Percentiles rank a stretch among this genome's conserved stretches.
Conservation (phyloP, 2,888 invertebrate species). For the Cantharis rustica region DNA sequence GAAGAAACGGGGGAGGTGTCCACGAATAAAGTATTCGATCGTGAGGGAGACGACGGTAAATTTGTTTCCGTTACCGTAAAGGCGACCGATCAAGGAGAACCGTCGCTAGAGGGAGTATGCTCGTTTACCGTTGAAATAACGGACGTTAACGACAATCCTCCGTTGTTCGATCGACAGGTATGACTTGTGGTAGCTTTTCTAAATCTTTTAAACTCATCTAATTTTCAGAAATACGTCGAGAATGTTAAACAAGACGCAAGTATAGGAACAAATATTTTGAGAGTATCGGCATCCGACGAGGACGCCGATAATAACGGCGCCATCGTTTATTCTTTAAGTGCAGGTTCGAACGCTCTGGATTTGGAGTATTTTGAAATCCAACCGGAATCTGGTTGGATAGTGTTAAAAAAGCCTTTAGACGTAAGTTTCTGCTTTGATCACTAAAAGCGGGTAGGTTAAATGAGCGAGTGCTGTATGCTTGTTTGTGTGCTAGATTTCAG, state of each 20-base stretch:
- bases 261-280: constrained; percentile 90
- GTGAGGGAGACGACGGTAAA: constrained; percentile 95
- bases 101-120: constrained; percentile 96
- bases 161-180: constrained; percentile 93
- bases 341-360: constrained; percentile 86
- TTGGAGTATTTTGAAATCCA: constrained; percentile 96
- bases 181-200: constrained; percentile 31
- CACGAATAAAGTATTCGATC: constrained; percentile 94
- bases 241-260: constrained; percentile 97
- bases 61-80: constrained; percentile 96
- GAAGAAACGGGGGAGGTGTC: constrained; percentile 94
- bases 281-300: constrained; percentile 95
- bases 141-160: constrained; percentile 97
- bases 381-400: constrained; percentile 96
- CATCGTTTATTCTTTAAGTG: constrained; percentile 88
- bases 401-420: constrained; percentile 92
- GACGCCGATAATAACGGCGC: constrained; percentile 97
- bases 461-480: constrained; percentile 30
- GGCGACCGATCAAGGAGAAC: constrained; percentile 98
- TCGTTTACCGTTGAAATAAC: constrained; percentile 98
- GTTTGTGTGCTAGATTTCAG: constrained; percentile 27
- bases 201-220: not conserved
- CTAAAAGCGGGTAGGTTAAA: constrained; percentile 34
- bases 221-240: constrained; percentile 89
- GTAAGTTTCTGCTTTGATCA: constrained; percentile 71